These are phyloP conservation scores for Anseranas semipalmata DNA, from an alignment of 2,113 vertebrate species.

Conservation along the genomic window DNA sequence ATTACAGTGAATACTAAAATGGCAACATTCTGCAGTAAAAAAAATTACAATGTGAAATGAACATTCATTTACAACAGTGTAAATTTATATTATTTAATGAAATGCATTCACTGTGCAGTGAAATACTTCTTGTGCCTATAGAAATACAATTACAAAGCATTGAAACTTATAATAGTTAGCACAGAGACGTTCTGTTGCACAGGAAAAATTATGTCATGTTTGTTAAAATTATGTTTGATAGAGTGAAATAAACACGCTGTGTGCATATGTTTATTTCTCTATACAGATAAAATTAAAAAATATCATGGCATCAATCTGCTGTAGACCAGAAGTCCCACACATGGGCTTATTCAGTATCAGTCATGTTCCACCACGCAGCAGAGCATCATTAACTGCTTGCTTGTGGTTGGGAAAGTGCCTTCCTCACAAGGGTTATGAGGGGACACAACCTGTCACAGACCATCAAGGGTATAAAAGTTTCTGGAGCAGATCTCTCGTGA, in stretches of 20 bases:
- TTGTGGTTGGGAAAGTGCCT: neutral
- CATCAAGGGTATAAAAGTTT: neutral
- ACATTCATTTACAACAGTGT: slow-evolving; percentile 73
- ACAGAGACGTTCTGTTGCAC: slow-evolving; percentile 44
- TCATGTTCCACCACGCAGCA: accelerated
- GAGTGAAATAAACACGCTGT: slow-evolving; percentile 56
- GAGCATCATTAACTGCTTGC: neutral
- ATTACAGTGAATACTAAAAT: slow-evolving; percentile 77
- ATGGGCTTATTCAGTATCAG: neutral
- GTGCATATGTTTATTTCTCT: slow-evolving; percentile 34
- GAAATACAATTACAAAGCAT: slow-evolving; percentile 67
- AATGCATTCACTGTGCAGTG: slow-evolving; percentile 47
- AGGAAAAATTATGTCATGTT: slow-evolving; percentile 47
- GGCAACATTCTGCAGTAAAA: slow-evolving; percentile 70
- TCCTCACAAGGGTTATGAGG: neutral
- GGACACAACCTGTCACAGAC: neutral
- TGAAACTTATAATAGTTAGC: slow-evolving; percentile 61
- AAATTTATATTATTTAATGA: slow-evolving; percentile 72
- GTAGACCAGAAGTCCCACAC: neutral
- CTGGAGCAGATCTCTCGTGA: neutral
- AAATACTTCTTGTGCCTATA: slow-evolving; percentile 68
- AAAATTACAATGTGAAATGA: slow-evolving; percentile 74
- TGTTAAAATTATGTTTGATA: slow-evolving; percentile 59
- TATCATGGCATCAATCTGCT: neutral
- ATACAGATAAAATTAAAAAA: neutral